Base-by-base conservation (phyloP, 2,797 vertebrate species). In the Pyrocephalus nanus region DNA sequence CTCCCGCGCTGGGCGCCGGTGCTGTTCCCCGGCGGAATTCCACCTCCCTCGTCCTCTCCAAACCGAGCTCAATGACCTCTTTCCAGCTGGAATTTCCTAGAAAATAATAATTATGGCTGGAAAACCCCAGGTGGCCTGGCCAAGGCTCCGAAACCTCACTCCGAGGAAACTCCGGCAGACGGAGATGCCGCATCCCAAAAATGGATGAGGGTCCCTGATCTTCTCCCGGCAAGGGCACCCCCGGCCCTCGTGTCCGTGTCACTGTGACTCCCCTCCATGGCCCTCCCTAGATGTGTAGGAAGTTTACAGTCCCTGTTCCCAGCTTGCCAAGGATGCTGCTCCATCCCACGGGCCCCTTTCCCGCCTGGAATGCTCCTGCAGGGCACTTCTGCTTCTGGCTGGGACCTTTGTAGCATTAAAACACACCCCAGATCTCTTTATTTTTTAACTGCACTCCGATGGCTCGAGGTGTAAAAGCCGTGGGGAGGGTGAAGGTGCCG, bases 251-350 rank as follows among this genome's bases (percentile, higher is more conserved):
- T 1, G 1, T 26, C 62, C 32, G 25, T 47, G 70, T 87, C 92
- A 93, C 95, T 94, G 95, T 96, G 95, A 82, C 18, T 6, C 12
- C n/a, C 61, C 66, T 20, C 12, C 8, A 1, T 60, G 20, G n/a
- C 9, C 57, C 79, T 40, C 50, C 30, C 85, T 87, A 32, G 91
- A 94, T 94, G 96, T 93, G 94, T 95, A 95, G 95, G 96, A 61
- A 62, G 94, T 95, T 95, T 96, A 95, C 95, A 96, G 65, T 0
- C 69, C 42, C 50, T 1, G 0, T 29, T 32, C 75, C 70, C 22
- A 0, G 32, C 92, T 60, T 45, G 50, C 79, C 36, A 8, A 40
- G 85, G 88, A 29, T 30, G 50, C 85, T 43, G 76, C 80, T 69
- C 73, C 4, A 1, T 10, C 38, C 90, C 84, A 6, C 16, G 6